Evolutionary conservation across 2,113 vertebrate species (phyloP), one percentile per base, ranked within the genome.

Genomic region (Erpornis zantholeuca): DNA sequence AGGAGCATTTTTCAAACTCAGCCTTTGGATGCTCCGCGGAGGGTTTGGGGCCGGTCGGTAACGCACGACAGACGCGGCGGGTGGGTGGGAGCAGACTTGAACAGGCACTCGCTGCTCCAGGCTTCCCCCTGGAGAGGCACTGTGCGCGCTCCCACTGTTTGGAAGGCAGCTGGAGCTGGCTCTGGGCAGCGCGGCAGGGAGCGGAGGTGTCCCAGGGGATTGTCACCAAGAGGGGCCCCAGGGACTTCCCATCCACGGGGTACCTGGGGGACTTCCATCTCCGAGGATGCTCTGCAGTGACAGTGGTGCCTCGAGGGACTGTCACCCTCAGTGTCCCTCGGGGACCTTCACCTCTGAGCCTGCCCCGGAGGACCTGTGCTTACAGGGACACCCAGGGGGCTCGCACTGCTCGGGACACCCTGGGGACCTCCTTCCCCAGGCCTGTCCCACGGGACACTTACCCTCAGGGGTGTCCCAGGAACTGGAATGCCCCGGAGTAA

Each of bases 1-100:
- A 77, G 50, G 10, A 95, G 96, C 96, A 83, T 96, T 96, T 95
- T 96, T 96, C 91, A 96, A 96, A 96, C 15, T 10, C 15, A 35
- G 92, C 56, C 31, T 54, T 40, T 1, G 45, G 91, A 65, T 50
- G 92, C 88, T 83, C 10, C 2, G 50, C 88, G 29, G 52, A 0
- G 78, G 45, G 12, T 42, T 94, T 38, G 73, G 73, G 78, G 94
- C 91, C 15, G 75, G 53, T 2, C 15, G 80, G 57, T 49, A 94
- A 93, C 92, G 96, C 12, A 65, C 3, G 88, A 65, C 72, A 60
- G 81, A 53, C 59, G 82, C 35, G 47, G 87, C 72, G 53, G 90
- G 84, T 63, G 90, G 96, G 96, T 61, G 96, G 90, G 92, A 78
- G 82, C 86, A 81, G 57, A 6, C 44, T 60, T 1, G 22, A 77